Conservation (phyloP, 2,113 vertebrate species). For the Monopterus albus region DNA sequence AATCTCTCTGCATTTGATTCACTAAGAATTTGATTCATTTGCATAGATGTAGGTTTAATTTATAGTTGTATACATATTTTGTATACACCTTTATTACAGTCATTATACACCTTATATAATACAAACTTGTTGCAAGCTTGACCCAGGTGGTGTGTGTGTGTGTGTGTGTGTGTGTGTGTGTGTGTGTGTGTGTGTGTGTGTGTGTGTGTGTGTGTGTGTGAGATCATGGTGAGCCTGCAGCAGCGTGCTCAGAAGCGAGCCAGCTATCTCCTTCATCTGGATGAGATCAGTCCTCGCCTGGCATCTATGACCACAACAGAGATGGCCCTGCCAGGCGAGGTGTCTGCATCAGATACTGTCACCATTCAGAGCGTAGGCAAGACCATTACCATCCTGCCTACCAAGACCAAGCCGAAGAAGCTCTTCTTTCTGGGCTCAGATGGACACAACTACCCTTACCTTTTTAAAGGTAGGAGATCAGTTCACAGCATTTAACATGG, state of each 20-base stretch:
- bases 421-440: slow-evolving; percentile 96
- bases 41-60: no score
- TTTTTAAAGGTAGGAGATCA: slow-evolving; percentile 92
- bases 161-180: neutral
- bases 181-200: neutral
- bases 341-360: slow-evolving; percentile 93
- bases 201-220: neutral
- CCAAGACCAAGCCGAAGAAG: slow-evolving; percentile 99
- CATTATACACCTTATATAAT: neutral
- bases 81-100: neutral
- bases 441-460: slow-evolving; percentile 94
- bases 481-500: neutral
- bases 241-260: slow-evolving; percentile 96
- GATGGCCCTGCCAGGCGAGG: slow-evolving; percentile 95
- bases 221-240: slow-evolving; percentile 98
- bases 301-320: slow-evolving; percentile 92
- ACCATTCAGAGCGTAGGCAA: slow-evolving; percentile 95
- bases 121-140: neutral
- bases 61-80: no score
- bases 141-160: neutral
- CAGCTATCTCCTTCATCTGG: slow-evolving; percentile 92
- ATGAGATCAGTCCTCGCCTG: slow-evolving; percentile 96
- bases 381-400: slow-evolving; percentile 96
- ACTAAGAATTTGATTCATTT: no score
- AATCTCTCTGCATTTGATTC: no score